Conservation (phyloP, 1,140 invertebrate genomes). For the Drosophila ananassae region DNA sequence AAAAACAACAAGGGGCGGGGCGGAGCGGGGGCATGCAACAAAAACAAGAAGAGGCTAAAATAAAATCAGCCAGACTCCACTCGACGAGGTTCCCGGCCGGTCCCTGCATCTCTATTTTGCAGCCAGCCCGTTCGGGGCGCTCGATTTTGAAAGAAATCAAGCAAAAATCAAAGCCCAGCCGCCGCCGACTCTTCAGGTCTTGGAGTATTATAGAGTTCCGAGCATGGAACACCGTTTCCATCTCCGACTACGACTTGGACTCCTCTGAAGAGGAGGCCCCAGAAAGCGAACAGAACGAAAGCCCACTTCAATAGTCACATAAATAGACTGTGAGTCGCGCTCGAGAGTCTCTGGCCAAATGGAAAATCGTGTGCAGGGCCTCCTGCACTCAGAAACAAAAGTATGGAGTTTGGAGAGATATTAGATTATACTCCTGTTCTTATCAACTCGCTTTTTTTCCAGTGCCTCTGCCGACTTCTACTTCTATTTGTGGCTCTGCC, state of each 20-base stretch:
- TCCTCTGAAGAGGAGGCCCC: slow-evolving; percentile 39
- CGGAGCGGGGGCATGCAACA: not conserved
- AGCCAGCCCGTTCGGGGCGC: slow-evolving; percentile 26
- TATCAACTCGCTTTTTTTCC: not conserved
- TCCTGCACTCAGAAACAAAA: slow-evolving; percentile 12
- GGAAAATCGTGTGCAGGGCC: slow-evolving; percentile 70
- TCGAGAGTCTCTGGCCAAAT: slow-evolving; percentile 57
- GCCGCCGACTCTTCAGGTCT: slow-evolving; percentile 33
- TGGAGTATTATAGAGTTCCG: slow-evolving; percentile 35
- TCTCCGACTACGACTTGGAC: slow-evolving; percentile 13
- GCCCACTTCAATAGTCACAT: slow-evolving; percentile 80
- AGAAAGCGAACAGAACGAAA: slow-evolving; percentile 35
- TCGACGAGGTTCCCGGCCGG: slow-evolving; percentile 25
- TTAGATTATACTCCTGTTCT: not conserved
- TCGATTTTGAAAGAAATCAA: slow-evolving; percentile 82
- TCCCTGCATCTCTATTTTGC: slow-evolving; percentile 7
- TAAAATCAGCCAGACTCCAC: slow-evolving; percentile 28
- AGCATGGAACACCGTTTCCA: not conserved
- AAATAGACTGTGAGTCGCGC: slow-evolving; percentile 77
- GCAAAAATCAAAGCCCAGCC: slow-evolving; percentile 78
- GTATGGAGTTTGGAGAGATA: not conserved
- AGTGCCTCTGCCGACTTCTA: slow-evolving; percentile 5
- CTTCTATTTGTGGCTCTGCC: slow-evolving; percentile 45
- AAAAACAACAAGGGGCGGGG: not conserved
- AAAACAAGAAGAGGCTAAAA: slow-evolving; percentile 29